Base-by-base conservation (phyloP, 1,140 invertebrate species). In the Rhagoletis zephyria region DNA sequence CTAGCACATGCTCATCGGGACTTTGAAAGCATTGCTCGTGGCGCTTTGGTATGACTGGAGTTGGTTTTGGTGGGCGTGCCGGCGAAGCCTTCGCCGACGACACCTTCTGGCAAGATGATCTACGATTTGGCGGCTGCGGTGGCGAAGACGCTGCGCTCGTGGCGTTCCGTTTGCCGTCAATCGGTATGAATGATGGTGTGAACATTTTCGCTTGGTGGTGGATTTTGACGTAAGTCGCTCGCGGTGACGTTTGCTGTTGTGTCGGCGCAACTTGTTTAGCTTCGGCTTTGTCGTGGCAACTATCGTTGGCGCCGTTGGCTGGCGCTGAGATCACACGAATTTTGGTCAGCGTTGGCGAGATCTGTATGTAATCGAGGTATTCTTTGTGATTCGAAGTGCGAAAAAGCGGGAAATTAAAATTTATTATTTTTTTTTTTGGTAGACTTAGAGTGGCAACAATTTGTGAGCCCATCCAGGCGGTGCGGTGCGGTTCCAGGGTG, bases 271-370 rank as follows among this genome's bases (percentile, higher is more conserved):
- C 48, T 56, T 81, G 74, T n/a, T 42, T 81, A 19, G 74, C 9
- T 81, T 81, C 64, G 64, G n/a, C 2, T 40, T 67, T 40, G 16
- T 7, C 16, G 61, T 63, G 10, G 16, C 7, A 63, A 63, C 4
- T 63, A 4, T 74, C 42, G 67, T 14, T 74, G 40, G 12, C 10
- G 12, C 42, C 45, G 42, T 40, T 59, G 1, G 45, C 65, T 59
- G 60, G 6, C 59, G 74, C 40, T 19, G 85, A 63, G 60, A 51
- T 60, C 56, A 97, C 95, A 91, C 96, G 95, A 90, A 97, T 97
- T 93, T 96, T 95, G 88, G 96, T 97, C 90, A 97, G 93, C 87
- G 96, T 96, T 61, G 96, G 95, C 87, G 96, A 96, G 89, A 97
- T 96, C 89, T 96, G 96, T 93, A 96, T 96, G 93, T 96, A 97